Conservation (phyloP, 2,888 invertebrate species). For the Trimorus sp. region DNA sequence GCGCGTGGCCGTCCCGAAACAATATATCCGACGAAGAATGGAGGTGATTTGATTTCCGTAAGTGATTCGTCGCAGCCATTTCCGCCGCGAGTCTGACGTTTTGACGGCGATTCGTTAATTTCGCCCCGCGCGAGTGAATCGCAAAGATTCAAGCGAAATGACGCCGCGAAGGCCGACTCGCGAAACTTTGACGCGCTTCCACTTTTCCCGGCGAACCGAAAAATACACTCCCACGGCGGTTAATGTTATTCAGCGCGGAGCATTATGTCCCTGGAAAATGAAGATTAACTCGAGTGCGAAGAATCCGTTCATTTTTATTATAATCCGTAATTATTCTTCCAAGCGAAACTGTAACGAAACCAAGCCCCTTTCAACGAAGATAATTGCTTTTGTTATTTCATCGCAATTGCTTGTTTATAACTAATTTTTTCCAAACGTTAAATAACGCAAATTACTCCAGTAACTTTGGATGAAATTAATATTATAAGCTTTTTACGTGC, state of each 20-base stretch:
- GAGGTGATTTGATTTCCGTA: constrained; percentile 48
- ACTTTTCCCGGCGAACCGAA: constrained; percentile 8
- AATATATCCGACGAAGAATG: constrained; percentile 35
- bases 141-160: constrained; percentile 45
- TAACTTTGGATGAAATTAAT: no score
- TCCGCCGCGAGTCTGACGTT: constrained; percentile 44
- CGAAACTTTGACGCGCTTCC: constrained; percentile 42
- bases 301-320: background rate
- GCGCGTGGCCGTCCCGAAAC: constrained; percentile 29
- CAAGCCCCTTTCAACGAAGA: no score
- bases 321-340: no score
- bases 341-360: no score
- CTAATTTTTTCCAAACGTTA: no score
- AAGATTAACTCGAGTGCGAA: constrained; percentile 1
- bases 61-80: constrained; percentile 53
- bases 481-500: no score
- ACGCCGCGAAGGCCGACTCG: constrained; percentile 38
- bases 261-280: constrained; percentile 7
- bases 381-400: no score
- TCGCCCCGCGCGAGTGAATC: constrained; percentile 28
- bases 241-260: constrained; percentile 26
- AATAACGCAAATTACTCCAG: no score
- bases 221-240: constrained; percentile 7
- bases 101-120: constrained; percentile 55
- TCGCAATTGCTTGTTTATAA: no score